phyloP scores from a whole-genome alignment of 2,113 vertebrate species.

The Oryctolagus cuniculus region mOryCun1.1 NC_091436.1:631001-631500 shows the following conservation, averaged over 20 bases:
- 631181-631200: background rate
- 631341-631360: fast-evolving
- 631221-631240: fast-evolving
- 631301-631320: fast-evolving
- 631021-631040: background rate
- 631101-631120: background rate
- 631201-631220: background rate
- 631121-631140: background rate
- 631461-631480: background rate
- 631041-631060: background rate
- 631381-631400: fast-evolving
- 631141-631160: background rate
- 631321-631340: too few relatives aligned
- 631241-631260: background rate
- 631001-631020: fast-evolving
- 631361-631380: fast-evolving
- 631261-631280: fast-evolving
- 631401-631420: background rate
- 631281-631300: fast-evolving
- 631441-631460: background rate
- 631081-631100: background rate
- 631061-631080: background rate
- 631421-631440: background rate
- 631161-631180: background rate
- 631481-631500: background rate